phyloP scores from a whole-genome alignment of 2,888 invertebrate genomes.

The Apamea crenata region DNA sequence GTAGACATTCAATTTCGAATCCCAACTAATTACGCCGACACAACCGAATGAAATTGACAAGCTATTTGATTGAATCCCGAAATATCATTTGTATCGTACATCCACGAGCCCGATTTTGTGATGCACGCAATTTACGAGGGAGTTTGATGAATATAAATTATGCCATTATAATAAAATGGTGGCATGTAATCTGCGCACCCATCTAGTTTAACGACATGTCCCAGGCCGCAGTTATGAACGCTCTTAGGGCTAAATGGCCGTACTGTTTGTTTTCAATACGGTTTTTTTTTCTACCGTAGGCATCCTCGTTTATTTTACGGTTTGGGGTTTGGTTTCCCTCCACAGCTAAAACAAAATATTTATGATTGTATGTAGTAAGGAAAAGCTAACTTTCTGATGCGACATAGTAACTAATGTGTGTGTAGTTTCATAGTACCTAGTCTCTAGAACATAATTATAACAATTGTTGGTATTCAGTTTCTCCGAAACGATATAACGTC shows the following conservation, averaged over 20 bases:
- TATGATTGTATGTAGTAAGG: neutral
- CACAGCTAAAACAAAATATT: neutral
- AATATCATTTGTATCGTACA: constrained; percentile 55
- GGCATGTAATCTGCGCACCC: constrained; percentile 70
- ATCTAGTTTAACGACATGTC: constrained; percentile 72
- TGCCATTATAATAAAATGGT: constrained; percentile 62
- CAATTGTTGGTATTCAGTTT: neutral
- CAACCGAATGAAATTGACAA: constrained; percentile 53
- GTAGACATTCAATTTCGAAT: constrained; percentile 50
- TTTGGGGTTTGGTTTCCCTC: neutral
- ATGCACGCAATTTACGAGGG: constrained; percentile 68
- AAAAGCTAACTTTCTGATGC: neutral
- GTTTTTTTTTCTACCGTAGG: constrained; percentile 11
- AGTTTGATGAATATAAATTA: constrained; percentile 77
- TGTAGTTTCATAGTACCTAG: neutral
- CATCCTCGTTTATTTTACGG: neutral
- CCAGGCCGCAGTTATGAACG: constrained; percentile 50
- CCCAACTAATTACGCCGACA: constrained; percentile 55
- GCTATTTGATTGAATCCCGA: constrained; percentile 56
- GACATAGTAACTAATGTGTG: too few relatives aligned
- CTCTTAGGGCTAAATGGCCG: constrained; percentile 23
- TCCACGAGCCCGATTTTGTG: constrained; percentile 44
- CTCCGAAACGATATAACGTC: constrained; percentile 2
- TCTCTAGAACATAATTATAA: neutral
- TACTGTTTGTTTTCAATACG: constrained; percentile 44